Conservation (phyloP, 2,888 invertebrate species). For the Drosophila glabriapex region DNA sequence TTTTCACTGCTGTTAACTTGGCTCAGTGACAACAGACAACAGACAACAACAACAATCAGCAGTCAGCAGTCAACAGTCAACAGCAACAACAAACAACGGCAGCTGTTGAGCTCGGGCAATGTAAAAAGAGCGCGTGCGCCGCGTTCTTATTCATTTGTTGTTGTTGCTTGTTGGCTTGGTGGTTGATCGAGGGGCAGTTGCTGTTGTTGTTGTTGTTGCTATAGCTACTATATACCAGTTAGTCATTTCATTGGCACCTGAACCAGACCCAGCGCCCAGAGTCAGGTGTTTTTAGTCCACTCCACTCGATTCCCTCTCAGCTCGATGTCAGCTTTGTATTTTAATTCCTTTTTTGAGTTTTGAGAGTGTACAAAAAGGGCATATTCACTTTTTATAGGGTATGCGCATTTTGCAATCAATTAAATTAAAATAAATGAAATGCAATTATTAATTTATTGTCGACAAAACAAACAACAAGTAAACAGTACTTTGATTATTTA, state of each 20-base stretch:
- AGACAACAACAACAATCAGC: slow-evolving; percentile 9
- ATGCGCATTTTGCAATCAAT: not conserved
- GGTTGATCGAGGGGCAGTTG: slow-evolving; percentile 12
- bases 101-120: slow-evolving; percentile 53
- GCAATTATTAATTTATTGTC: not conserved
- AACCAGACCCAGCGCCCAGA: slow-evolving; percentile 23
- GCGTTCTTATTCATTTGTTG: slow-evolving; percentile 54
- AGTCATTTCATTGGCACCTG: slow-evolving; percentile 59
- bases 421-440: not conserved
- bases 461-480: not conserved
- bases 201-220: slow-evolving; percentile 32
- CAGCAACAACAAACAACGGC: slow-evolving; percentile 29
- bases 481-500: not conserved
- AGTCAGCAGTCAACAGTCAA: not conserved
- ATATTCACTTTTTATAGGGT: slow-evolving; percentile 2
- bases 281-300: slow-evolving; percentile 69
- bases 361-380: slow-evolving; percentile 15
- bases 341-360: slow-evolving; percentile 10
- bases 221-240: slow-evolving; percentile 27
- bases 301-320: not conserved
- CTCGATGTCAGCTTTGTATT: slow-evolving; percentile 13
- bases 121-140: slow-evolving; percentile 74
- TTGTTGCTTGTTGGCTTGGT: slow-evolving; percentile 31
- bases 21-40: slow-evolving; percentile 50
- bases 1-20: slow-evolving; percentile 61